Base-by-base conservation (phyloP, 2,797 vertebrate species). In the Cyclopterus lumpus region DNA sequence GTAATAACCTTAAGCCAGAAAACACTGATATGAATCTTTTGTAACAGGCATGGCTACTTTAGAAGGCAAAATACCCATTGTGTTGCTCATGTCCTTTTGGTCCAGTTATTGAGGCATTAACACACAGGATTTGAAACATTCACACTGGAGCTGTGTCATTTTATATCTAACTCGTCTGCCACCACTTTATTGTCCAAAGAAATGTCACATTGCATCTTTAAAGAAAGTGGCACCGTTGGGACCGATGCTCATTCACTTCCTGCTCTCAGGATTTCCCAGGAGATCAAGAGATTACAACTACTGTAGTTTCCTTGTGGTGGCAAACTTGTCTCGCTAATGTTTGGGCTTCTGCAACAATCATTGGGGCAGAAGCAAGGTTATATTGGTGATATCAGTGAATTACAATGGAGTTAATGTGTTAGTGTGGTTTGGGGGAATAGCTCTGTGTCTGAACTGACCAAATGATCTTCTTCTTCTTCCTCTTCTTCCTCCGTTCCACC, bases 261-360 rank as follows among this genome's bases (percentile, higher is more conserved):
- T 80, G 40, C 48, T 71, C 10, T 22, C 44, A 24, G 48, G 62
- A 84, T 85, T 83, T 83, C 71, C 65, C 73, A 34, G 5, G 65
- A 68, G 86, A 86, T 77, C 26, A 54, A 68, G 57, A 9, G 61
- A 79, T 72, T 83, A 53, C 80, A 84, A 71, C 60, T 32, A 20
- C 28, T 57, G 51, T 65, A 49, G 51, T 66, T 79, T 57, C 55
- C 68, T 66, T 28, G 5, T 51, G 12, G 59, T 69, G 63, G 34
- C 51, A 59, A 70, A 60, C 26, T 1, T 73, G 8, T 71, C 66
- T 59, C 54, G 15, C 59, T 78, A 69, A 84, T 79, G 73, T 85
- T 63, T 73, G 22, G 24, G 57, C 67, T 66, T 22, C 62, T 72
- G 55, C 73, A 42, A 74, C 61, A 64, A 72, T 67, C 58, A 81